Conservation (phyloP, 2,797 vertebrate species). For the Oceanodroma leucorhoa region DNA sequence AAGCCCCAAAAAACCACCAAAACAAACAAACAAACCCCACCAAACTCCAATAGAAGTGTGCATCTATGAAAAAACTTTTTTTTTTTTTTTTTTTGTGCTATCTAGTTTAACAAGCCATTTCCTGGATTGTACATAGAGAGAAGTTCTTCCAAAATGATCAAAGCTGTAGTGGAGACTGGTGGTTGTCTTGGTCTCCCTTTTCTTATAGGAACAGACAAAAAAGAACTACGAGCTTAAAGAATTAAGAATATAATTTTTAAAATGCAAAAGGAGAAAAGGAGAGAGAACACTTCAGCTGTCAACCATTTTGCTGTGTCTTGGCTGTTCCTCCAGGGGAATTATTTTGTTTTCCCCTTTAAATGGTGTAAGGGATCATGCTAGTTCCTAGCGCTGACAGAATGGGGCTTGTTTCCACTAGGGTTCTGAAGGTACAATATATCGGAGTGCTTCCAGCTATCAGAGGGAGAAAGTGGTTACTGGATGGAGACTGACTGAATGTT, state of each 20-base stretch:
- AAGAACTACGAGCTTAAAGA: neutral
- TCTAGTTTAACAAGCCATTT: neutral
- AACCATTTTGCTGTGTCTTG: neutral
- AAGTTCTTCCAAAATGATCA: neutral
- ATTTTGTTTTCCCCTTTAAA: neutral
- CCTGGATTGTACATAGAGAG: neutral
- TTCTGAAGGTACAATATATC: neutral
- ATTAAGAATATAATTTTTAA: neutral
- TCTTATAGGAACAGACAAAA: neutral
- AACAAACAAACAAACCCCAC: too few relatives aligned
- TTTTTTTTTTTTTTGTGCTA: fast-evolving
- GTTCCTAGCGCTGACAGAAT: neutral
- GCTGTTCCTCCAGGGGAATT: neutral
- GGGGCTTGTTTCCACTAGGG: neutral
- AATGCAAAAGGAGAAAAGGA: neutral
- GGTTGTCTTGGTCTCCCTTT: neutral
- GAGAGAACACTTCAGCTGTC: neutral
- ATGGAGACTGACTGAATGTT: neutral
- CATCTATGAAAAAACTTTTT: fast-evolving
- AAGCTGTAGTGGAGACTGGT: neutral
- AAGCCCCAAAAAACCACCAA: neutral
- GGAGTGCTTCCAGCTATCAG: neutral
- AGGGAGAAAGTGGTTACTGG: neutral
- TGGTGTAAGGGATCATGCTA: neutral
- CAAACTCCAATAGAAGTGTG: neutral